Evolutionary conservation across 2,113 vertebrate genomes (phyloP), one percentile per base, ranked within the genome.

Genomic region (Phaethon lepturus): DNA sequence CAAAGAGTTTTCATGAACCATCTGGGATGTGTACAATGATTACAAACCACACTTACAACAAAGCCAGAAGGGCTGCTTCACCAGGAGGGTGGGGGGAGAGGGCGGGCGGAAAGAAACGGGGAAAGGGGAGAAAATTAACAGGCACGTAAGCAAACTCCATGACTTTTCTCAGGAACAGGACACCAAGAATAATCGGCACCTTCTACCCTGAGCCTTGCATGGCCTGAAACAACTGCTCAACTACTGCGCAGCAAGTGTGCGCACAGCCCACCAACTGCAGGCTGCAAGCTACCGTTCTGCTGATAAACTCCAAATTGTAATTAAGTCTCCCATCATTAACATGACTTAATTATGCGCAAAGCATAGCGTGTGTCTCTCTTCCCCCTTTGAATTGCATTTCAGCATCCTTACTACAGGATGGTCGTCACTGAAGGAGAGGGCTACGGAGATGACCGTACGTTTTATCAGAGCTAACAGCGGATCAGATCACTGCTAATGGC

Each of bases 1-100:
- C 98, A 98, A 98, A 98, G 96, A 97, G 98, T 98, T 98, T 98
- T 98, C 98, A 96, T 97, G 98, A 98, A 97, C 98, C 98, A 99
- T 99, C 98, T 99, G 98, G 98, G 98, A 98, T 97, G 98, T 98
- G 97, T 97, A 98, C 98, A 98, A 98, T 98, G 97, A 98, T 98
- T 98, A 98, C 97, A 98, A 98, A 98, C 97, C 96, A 95, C 77
- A 90, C 96, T 97, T 97, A 97, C 97, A 98, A 98, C 97, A 98
- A 98, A 98, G 97, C 97, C 98, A 98, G 98, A 98, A 98, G 98
- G 97, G 98, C 81, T 98, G 97, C 96, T 96, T 97, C 98, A 64
- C 96, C 62, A 85, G 79, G 93, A 66, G 87, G 94, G 77, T 45
- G 82, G 71, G 75, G 44, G 67, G 63, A 88, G 75, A 94, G 81